Conservation (phyloP, 1,140 invertebrate species). For the Artemia franciscana region DNA sequence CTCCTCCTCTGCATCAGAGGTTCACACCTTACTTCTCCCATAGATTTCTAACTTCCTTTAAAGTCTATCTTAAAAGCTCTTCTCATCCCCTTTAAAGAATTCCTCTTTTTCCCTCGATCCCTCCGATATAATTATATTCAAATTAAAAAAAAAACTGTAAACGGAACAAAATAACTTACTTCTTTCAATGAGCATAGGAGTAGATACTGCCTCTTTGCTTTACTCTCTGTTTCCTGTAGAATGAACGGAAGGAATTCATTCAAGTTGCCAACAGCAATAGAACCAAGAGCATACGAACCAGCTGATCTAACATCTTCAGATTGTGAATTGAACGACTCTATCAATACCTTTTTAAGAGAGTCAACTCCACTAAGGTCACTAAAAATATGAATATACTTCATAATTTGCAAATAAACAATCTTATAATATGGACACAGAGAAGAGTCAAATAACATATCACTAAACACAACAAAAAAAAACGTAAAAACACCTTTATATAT, state of each 20-base stretch:
- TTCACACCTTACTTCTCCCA: no score
- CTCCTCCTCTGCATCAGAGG: no score
- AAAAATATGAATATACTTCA: slow-evolving; percentile 16
- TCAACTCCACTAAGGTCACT: slow-evolving; percentile 60
- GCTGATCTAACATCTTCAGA: slow-evolving; percentile 59
- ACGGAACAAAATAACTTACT: slow-evolving; percentile 28
- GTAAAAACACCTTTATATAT: no score
- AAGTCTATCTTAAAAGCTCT: no score
- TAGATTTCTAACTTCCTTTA: no score
- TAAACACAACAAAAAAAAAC: slow-evolving; percentile 4
- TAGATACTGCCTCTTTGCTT: slow-evolving; percentile 84
- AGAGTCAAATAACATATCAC: not conserved
- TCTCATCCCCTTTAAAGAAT: no score
- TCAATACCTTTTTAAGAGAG: slow-evolving; percentile 25
- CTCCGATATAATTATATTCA: no score
- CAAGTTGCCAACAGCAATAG: slow-evolving; percentile 82
- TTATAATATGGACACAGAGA: not conserved
- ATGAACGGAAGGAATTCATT: slow-evolving; percentile 83
- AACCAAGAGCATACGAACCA: slow-evolving; percentile 84
- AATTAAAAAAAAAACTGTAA: no score
- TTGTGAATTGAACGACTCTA: slow-evolving; percentile 29
- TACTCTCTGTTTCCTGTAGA: slow-evolving; percentile 70
- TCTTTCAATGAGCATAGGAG: slow-evolving; percentile 91
- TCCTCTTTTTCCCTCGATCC: no score
- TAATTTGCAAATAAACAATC: not conserved